Conservation (phyloP, 2,113 vertebrate species). For the Pantherophis guttatus region DNA sequence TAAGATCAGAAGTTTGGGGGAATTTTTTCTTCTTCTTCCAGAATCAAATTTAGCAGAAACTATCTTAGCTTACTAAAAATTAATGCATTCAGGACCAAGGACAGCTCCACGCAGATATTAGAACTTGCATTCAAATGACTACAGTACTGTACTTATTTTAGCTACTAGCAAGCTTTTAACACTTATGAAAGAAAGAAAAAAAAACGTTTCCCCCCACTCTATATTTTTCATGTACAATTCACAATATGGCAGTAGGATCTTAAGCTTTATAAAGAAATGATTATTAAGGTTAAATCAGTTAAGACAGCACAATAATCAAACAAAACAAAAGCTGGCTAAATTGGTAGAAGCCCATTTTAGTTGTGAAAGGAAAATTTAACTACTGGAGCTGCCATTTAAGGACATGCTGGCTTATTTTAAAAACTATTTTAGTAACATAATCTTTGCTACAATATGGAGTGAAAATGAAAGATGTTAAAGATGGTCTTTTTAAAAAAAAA, state of each 20-base stretch:
- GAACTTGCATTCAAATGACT: neutral
- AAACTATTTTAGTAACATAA: neutral
- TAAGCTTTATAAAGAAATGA: neutral
- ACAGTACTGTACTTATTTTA: neutral
- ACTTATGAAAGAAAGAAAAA: neutral
- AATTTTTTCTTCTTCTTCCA: neutral
- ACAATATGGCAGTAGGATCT: neutral
- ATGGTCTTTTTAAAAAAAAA: neutral
- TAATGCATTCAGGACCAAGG: neutral
- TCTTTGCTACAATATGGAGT: neutral
- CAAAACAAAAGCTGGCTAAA: neutral
- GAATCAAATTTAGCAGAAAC: neutral
- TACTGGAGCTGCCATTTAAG: neutral
- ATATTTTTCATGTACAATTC: neutral
- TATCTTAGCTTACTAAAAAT: neutral
- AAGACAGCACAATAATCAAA: neutral
- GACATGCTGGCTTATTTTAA: neutral
- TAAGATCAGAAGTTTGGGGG: neutral
- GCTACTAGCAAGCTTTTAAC: neutral
- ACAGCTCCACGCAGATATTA: neutral
- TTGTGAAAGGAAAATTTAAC: neutral
- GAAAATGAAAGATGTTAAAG: neutral
- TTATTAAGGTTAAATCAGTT: neutral
- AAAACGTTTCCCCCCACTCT: neutral
- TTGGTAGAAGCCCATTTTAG: neutral